These are phyloP conservation scores for Oncorhynchus tshawytscha DNA, from an alignment of 2,113 vertebrate genomes.

Conservation along the genomic window DNA sequence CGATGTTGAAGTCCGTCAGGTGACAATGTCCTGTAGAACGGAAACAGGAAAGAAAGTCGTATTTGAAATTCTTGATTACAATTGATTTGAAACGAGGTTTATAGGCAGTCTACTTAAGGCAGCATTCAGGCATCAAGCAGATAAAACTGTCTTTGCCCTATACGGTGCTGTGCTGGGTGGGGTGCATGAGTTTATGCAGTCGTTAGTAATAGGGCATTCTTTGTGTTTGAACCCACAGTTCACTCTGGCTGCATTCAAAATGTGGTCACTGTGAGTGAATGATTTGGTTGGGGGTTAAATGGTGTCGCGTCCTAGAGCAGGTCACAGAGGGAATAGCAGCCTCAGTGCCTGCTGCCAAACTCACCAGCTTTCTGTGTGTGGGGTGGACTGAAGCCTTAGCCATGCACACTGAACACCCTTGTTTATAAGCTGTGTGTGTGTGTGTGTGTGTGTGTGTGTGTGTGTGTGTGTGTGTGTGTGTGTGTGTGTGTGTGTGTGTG, in stretches of 20 bases:
- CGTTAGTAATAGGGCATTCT: too few relatives aligned
- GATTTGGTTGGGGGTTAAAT: background rate
- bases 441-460: background rate
- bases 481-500: constrained; percentile 17
- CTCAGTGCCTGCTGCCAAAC: constrained; percentile 35
- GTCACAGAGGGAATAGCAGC: background rate
- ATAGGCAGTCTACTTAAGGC: too few relatives aligned
- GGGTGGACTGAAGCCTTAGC: constrained; percentile 32
- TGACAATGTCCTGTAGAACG: constrained; percentile 86
- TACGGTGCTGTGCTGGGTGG: too few relatives aligned
- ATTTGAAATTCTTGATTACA: background rate
- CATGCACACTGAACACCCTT: constrained; percentile 40
- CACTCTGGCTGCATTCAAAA: too few relatives aligned
- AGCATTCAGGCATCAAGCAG: too few relatives aligned
- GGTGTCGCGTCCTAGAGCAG: background rate
- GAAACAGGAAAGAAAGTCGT: background rate
- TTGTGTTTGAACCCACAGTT: too few relatives aligned
- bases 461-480: too few relatives aligned
- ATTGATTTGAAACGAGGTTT: too few relatives aligned
- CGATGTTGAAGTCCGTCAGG: constrained; percentile 96
- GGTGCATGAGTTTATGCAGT: too few relatives aligned
- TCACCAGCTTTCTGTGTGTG: constrained; percentile 41
- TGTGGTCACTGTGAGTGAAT: background rate
- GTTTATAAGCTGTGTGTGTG: background rate
- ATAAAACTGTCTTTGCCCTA: too few relatives aligned